Base-by-base conservation (phyloP, 2,888 invertebrate species). In the Metacarcinus magister region DNA sequence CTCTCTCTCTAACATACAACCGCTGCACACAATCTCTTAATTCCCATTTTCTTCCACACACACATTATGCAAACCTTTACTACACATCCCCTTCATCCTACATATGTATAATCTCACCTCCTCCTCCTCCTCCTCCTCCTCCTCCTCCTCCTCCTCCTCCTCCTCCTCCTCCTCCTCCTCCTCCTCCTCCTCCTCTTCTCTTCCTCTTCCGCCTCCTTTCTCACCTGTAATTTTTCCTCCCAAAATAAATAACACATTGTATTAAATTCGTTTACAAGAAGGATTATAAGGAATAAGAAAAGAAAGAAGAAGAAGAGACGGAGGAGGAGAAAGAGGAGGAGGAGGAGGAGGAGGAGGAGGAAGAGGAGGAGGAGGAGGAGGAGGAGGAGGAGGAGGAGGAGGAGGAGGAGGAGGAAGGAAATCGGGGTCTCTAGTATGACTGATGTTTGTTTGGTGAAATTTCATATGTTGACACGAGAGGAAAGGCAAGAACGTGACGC, bases 361-460 rank as follows among this genome's bases (percentile, higher is more conserved):
- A 67, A 23, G 19, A 16, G 19, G 16, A 67, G 67, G 19, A 67
- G 67, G 19, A 67, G 67, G 19, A 67, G 67, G 19, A 67, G 2
- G 19, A 67, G n/a, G 19, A 67, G 19, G 13, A 82, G 32, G 28
- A 82, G 32, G 28, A 28, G 32, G 13, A 82, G 82, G 5, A 3
- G 32, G 28, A 82, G 32, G 16, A 10, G 82, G 16, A 82, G 23
- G 28, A 82, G 82, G 16, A 82, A 32, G 23, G 19, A 75, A n/a
- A 75, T 75, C 75, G 23, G 7, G 19, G 75, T n/a, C 75, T 75
- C 75, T 75, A 23, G 75, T 23, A 28, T 75, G 75, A 82, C 13
- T 16, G 82, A 82, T 82, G 82, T 82, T 82, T 82, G 82, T 82
- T 82, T 82, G 82, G 82, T 28, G 82, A 82, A 82, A 82, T 82